Base-by-base conservation (phyloP, 2,888 invertebrate species). In the Heteropelma amictum region DNA sequence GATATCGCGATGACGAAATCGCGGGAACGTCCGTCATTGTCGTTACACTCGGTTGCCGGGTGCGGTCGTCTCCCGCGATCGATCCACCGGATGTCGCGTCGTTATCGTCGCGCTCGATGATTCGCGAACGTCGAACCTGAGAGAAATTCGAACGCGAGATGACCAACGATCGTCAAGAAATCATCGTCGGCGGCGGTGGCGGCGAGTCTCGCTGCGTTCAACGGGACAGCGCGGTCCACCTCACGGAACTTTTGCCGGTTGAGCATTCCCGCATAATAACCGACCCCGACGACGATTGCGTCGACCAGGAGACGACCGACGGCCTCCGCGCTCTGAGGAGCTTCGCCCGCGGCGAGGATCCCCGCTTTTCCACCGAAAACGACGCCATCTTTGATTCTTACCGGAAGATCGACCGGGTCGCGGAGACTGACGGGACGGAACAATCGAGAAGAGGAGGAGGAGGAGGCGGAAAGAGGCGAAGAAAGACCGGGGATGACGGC, bases 241-340 rank as follows among this genome's bases (percentile, higher is more conserved):
- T 88, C 17, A 89, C 89, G 17, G 89, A 89, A 73, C 70, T 89
- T 14, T 72, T 83, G 10, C 89, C 89, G 8, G 89, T 89, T 3
- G 83, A 87, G 40, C 87, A 86, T 21, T 89, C 87, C n/a, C n/a
- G n/a, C n/a, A n/a, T n/a, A 4, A 71, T 85, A 4, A 85, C 88
- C 8, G 79, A 76, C 28, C 38, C 28, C 8, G 51, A 51, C 40
- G 51, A 61, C 2, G 74, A 77, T 42, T 81, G 81, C 42, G 80
- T 80, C 17, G 84, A 85, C 49, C 70, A 77, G 4, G 80, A 82
- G 14, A 80, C 81, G 1, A 87, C 87, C 0, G 89, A 89, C 35
- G 89, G 86, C 0, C 73, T 89, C 0, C 85, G 83, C 35, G 87
- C 85, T 4, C 78, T 89, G 1, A 67, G 87, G 21, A 87, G 88